Percentiles rank a stretch among this genome's conserved stretches.
phyloP scores from a whole-genome alignment of 2,888 invertebrate species.

The Coelinius sp. region DNA sequence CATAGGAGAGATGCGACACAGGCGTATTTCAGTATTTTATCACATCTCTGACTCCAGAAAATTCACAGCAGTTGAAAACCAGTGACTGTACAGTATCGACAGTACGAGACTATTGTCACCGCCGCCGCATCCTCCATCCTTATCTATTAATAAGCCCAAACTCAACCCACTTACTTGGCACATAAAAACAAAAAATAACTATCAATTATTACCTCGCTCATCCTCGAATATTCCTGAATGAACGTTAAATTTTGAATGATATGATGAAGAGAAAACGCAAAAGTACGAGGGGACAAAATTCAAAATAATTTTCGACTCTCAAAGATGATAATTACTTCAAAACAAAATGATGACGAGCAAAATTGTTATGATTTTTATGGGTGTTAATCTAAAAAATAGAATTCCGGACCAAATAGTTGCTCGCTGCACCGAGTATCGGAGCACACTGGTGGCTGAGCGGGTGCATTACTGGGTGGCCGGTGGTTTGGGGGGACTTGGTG shows the following conservation, averaged over 20 bases:
- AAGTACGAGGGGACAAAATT: background rate
- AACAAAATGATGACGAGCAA: background rate
- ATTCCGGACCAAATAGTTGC: slow-evolving; percentile 11
- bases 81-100: background rate
- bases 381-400: background rate
- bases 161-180: background rate
- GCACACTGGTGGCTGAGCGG: slow-evolving; percentile 42
- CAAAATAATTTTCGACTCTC: background rate
- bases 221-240: slow-evolving; percentile 1
- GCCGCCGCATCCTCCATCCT: background rate
- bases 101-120: background rate
- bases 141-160: background rate
- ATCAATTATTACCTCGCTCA: slow-evolving; percentile 31
- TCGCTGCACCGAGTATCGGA: slow-evolving; percentile 42
- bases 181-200: background rate
- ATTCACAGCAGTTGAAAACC: background rate
- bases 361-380: too few relatives aligned
- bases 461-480: slow-evolving; percentile 57
- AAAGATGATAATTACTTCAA: background rate
- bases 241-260: background rate
- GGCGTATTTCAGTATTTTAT: background rate
- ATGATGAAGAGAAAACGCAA: background rate
- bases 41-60: background rate
- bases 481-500: slow-evolving; percentile 41
- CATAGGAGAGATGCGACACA: too few relatives aligned